Evolutionary conservation across 2,797 vertebrate genomes (phyloP), one percentile per base, ranked within the genome.

Genomic region (Columba guinea): DNA sequence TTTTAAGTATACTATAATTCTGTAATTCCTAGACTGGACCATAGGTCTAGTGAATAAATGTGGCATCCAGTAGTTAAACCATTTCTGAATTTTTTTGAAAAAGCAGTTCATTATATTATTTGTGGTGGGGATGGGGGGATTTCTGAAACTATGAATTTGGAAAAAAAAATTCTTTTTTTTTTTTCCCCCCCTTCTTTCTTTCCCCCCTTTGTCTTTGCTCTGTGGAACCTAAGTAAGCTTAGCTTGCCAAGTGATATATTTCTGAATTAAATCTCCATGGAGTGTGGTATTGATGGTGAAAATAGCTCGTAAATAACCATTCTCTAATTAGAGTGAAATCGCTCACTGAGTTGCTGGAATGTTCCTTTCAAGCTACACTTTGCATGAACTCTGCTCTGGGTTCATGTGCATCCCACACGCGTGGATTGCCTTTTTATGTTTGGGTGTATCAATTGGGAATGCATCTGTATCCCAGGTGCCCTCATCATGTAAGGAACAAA

Each of bases 381-480:
- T 85, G 37, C 71, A 22, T 91, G 91, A 95, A 91, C 89, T 89
- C 79, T 51, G n/a, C 68, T 92, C 17, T 70, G 84, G 34, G 70
- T 77, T 95, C 83, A 60, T 67, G 35, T 96, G 92, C 53, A 27
- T 89, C 81, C 81, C 94, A 78, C 90, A 74, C 30, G 0, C 6
- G 2, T 83, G 80, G 85, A 75, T 76, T 80, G 81, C 56, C 64
- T 82, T 93, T 90, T 94, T 65, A 85, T 89, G 27, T 88, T 70
- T 34, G 68, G 23, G 8, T 84, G 74, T 62, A 58, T 89, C 56
- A 53, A 49, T 4, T 85, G 53, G 46, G 58, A 80, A 35, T 74
- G 32, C 84, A 67, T 90, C 92, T 97, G 86, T 85, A 68, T 87
- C 46, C 84, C 92, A 90, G 84, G 84, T 94, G 89, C 49, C 51